These are phyloP conservation scores for Platyrinchus mystaceus DNA, from an alignment of 2,797 vertebrate species.

Conservation along the genomic window DNA sequence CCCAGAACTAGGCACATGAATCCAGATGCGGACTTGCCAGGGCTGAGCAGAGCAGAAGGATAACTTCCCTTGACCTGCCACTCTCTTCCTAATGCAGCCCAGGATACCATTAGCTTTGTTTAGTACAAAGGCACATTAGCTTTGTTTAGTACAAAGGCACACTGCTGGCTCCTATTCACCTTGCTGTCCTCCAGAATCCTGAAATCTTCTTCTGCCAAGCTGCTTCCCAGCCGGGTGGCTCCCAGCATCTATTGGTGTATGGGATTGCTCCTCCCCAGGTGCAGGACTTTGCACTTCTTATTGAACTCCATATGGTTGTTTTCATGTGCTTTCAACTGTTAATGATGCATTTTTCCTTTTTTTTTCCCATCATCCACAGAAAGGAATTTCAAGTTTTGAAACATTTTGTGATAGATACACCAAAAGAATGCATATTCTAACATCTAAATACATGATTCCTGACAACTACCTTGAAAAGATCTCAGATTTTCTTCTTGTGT, in stretches of 20 bases:
- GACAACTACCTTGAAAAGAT: neutral
- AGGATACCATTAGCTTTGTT: neutral
- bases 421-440: neutral
- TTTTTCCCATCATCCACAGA: neutral
- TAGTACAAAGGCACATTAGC: neutral
- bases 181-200: neutral
- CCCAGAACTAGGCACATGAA: neutral
- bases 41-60: neutral
- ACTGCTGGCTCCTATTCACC: neutral
- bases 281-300: neutral
- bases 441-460: neutral
- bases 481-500: neutral
- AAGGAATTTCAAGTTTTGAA: neutral
- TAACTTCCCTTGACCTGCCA: neutral
- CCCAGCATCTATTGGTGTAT: neutral
- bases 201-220: neutral
- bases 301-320: neutral
- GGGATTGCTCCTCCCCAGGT: neutral
- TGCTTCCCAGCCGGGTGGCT: neutral
- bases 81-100: neutral
- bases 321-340: neutral
- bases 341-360: neutral
- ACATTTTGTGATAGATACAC: neutral
- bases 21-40: neutral
- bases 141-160: neutral